Base-by-base conservation (phyloP, 2,797 vertebrate genomes). In the Platyrinchus mystaceus region DNA sequence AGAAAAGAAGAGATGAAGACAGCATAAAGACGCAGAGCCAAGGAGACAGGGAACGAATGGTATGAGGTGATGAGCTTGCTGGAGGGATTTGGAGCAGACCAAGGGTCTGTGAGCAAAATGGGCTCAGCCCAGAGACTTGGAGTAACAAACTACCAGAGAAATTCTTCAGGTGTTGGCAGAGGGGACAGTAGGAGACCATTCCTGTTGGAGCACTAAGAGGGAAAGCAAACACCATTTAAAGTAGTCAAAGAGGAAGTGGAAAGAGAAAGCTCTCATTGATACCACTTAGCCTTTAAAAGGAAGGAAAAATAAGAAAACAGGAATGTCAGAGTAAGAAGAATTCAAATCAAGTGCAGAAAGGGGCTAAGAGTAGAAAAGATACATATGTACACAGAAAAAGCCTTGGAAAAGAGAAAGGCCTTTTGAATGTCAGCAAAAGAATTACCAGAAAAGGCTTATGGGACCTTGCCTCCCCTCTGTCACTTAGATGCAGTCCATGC, bases 1-100 rank as follows among this genome's bases (percentile, higher is more conserved):
- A 50, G 30, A 79, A 81, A 85, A 89, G 47, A 84, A 85, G 87
- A 94, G 37, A 76, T 22, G 67, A 93, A 94, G 80, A 84, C 53
- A 70, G 43, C 3, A 0, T 3, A 41, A 24, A 77, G n/a, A 36
- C 1, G 0, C 43, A 64, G 50, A 94, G 46, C 43, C 56, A 85
- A 77, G 52, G 59, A 85, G 46, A 39, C 24, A 62, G 32, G 27
- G 36, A 81, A 84, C 86, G 50, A 93, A 88, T 46, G 44, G 82
- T 34, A 53, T 1, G 0, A 91, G 69, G 41, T 73, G 47, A 24
- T 3, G 5, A 89, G 43, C 15, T 94, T 66, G 50, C 50, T 1
- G 0, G 59, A 41, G 62, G 47, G 53, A 76, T 93, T 89, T 85
- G 37, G 66, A 71, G 19, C 39, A 56, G 50, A 46, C 7, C 1